Percentiles rank a stretch among this genome's conserved stretches.
These are phyloP conservation scores for Drosophila kanekoi DNA, from an alignment of 2,888 invertebrate species.

Conservation along the genomic window DNA sequence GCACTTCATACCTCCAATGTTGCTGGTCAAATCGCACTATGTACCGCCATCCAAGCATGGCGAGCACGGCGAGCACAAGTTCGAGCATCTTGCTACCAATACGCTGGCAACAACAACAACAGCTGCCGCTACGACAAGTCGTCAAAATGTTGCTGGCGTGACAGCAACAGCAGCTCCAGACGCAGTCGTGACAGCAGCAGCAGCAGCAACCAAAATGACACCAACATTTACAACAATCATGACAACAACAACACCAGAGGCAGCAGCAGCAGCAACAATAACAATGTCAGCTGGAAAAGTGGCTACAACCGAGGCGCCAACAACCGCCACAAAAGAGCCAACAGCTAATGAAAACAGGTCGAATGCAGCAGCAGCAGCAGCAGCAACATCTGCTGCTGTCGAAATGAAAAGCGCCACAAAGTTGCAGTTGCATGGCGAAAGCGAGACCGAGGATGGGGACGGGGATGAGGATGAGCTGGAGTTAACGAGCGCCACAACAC, in stretches of 20 bases:
- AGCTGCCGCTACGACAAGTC: constrained; percentile 16
- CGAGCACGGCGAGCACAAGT: constrained; percentile 55
- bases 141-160: not conserved
- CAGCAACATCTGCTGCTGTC: constrained; percentile 27
- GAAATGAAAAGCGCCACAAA: constrained; percentile 39
- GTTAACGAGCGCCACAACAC: constrained; percentile 57
- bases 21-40: constrained; percentile 85
- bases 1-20: constrained; percentile 85
- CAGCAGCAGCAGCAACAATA: constrained; percentile 16
- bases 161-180: constrained; percentile 16
- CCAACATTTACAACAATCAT: constrained; percentile 20
- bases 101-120: constrained; percentile 16
- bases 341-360: constrained; percentile 54
- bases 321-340: constrained; percentile 40
- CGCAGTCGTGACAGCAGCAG: constrained; percentile 22
- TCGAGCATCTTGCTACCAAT: constrained; percentile 37
- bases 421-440: constrained; percentile 63
- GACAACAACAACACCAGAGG: constrained; percentile 22
- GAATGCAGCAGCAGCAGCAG: constrained; percentile 42
- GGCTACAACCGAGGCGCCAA: constrained; percentile 31
- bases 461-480: constrained; percentile 28
- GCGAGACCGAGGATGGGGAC: constrained; percentile 5
- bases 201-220: constrained; percentile 26
- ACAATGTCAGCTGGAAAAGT: constrained; percentile 20
- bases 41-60: constrained; percentile 82